Evolutionary conservation across 2,113 vertebrate species (phyloP).

Genomic region (Oriolus oriolus): DNA sequence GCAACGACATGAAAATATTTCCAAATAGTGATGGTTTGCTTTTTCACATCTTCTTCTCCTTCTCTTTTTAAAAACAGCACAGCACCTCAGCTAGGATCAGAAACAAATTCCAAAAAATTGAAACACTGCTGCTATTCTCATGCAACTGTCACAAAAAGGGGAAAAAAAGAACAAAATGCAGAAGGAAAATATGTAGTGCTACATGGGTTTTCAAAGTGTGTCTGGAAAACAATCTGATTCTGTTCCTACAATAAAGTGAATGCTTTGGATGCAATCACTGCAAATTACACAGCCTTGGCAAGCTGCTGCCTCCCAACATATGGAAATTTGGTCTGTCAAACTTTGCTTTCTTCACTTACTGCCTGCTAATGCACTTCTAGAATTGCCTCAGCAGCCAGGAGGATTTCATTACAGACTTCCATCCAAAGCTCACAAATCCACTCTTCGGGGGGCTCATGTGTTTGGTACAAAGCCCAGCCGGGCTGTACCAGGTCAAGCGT

Average conservation of each 20-base stretch:
- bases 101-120: not conserved
- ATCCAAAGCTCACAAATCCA: not conserved
- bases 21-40: not conserved
- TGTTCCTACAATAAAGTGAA: conserved; percentile 60
- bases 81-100: not conserved
- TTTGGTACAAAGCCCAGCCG: not conserved
- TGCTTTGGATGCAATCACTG: conserved; percentile 52
- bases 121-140: not conserved
- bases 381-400: not conserved
- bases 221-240: conserved; percentile 60
- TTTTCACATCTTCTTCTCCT: not conserved
- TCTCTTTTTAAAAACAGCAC: not conserved
- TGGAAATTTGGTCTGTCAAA: conserved; percentile 47
- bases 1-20: not conserved
- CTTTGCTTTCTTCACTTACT: conserved; percentile 39
- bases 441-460: not conserved
- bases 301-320: not conserved
- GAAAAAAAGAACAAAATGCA: not conserved
- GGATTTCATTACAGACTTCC: not conserved
- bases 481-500: not conserved
- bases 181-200: not conserved
- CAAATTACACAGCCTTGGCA: conserved; percentile 57
- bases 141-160: not conserved
- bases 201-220: not conserved
- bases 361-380: conserved; percentile 41